Percentiles rank a stretch among this genome's conserved stretches.
phyloP scores from a whole-genome alignment of 2,113 vertebrate species.

The Ivindomyrus marchei region DNA sequence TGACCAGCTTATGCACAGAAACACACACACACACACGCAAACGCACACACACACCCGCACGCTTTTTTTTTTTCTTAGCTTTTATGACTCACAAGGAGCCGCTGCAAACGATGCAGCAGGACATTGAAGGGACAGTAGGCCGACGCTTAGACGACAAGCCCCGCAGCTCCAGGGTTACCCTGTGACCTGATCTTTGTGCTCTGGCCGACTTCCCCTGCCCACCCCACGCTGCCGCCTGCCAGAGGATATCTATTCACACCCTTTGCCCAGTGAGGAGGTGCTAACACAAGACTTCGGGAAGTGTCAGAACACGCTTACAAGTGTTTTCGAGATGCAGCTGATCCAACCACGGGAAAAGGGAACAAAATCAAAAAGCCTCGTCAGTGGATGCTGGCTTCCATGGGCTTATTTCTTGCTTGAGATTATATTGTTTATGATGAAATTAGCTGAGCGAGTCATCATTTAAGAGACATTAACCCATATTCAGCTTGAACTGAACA shows the following conservation, averaged over 20 bases:
- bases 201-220: constrained; percentile 54
- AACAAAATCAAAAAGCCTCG: constrained; percentile 1
- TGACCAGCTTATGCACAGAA: constrained; percentile 2
- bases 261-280: constrained; percentile 75
- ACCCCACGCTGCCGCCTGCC: constrained; percentile 74
- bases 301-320: constrained; percentile 85
- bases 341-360: constrained; percentile 60
- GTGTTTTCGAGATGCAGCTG: constrained; percentile 67
- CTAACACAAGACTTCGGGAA: constrained; percentile 85
- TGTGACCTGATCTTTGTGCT: constrained; percentile 57
- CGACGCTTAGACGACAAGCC: background rate
- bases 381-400: background rate
- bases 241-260: constrained; percentile 88
- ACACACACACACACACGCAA: constrained; percentile 53
- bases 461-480: background rate
- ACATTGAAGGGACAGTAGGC: constrained; percentile 60
- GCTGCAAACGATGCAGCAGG: constrained; percentile 61
- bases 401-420: background rate
- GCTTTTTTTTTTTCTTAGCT: constrained; percentile 59
- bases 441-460: background rate
- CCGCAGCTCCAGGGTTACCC: background rate
- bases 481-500: background rate
- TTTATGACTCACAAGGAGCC: constrained; percentile 62
- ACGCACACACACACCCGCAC: constrained; percentile 47
- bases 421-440: background rate